A percentile compares a stretch with the other conserved stretches of the same genome.
These are phyloP conservation scores for Meriones unguiculatus DNA, from an alignment of 2,113 vertebrate genomes.

Conservation along the genomic window DNA sequence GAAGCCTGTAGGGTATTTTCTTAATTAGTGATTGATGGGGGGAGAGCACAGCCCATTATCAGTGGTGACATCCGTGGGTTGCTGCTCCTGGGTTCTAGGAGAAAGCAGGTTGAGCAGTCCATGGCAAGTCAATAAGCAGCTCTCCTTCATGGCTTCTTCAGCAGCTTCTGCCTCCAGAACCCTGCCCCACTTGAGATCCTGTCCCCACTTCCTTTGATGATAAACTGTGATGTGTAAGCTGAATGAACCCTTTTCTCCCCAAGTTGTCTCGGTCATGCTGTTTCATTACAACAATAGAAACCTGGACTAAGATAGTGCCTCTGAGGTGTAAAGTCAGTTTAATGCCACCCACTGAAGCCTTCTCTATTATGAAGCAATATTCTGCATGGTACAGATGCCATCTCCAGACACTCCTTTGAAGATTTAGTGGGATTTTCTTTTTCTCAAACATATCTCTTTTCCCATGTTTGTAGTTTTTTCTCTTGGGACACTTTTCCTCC, in stretches of 20 bases:
- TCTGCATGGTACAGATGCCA: background rate
- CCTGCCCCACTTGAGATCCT: background rate
- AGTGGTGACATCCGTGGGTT: background rate
- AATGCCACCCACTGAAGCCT: background rate
- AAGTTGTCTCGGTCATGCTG: background rate
- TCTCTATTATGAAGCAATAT: background rate
- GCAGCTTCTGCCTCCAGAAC: background rate
- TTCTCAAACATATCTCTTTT: background rate
- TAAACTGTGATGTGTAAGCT: background rate
- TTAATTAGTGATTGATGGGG: background rate
- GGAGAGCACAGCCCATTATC: background rate
- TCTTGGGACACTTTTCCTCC: background rate
- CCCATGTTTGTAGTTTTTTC: background rate
- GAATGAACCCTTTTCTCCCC: background rate
- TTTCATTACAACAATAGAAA: background rate
- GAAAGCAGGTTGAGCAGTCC: background rate
- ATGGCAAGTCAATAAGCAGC: background rate
- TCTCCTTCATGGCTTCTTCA: background rate
- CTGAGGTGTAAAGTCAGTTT: background rate
- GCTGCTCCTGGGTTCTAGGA: background rate
- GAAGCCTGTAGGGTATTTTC: background rate
- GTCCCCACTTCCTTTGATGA: background rate
- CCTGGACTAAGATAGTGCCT: background rate
- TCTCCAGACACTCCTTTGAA: background rate
- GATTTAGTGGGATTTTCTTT: background rate